Percentiles rank a stretch among this genome's conserved stretches.
phyloP scores from a whole-genome alignment of 2,113 vertebrate genomes.

The Drymodes brunneopygia region DNA sequence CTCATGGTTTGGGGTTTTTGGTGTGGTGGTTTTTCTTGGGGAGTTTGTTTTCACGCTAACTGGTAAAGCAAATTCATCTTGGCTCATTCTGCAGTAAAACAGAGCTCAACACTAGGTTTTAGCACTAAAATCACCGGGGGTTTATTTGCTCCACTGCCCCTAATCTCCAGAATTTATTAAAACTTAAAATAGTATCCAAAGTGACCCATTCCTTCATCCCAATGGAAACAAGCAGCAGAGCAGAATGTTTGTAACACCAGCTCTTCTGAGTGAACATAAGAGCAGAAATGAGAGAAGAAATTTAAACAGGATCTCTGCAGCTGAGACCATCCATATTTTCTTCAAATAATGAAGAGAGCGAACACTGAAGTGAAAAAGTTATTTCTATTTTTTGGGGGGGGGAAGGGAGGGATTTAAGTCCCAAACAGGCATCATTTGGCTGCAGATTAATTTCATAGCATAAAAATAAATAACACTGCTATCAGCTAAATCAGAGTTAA shows the following conservation, averaged over 20 bases:
- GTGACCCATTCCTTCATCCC: neutral
- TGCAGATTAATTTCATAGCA: neutral
- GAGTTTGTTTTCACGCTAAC: neutral
- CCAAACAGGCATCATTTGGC: neutral
- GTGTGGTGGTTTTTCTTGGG: too few species aligned
- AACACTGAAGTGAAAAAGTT: neutral
- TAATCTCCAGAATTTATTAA: neutral
- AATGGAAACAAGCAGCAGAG: neutral
- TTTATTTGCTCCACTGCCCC: neutral
- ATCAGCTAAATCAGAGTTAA: neutral
- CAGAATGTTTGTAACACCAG: neutral
- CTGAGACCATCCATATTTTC: neutral
- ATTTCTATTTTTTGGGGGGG: too few species aligned
- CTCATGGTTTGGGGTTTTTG: neutral
- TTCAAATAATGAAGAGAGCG: neutral
- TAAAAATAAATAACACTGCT: neutral
- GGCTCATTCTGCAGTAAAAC: neutral
- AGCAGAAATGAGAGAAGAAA: neutral
- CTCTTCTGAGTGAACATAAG: neutral
- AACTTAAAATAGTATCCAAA: neutral
- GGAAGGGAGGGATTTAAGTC: neutral
- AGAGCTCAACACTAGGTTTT: neutral
- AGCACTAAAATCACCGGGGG: neutral
- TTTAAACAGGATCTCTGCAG: neutral
- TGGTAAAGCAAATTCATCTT: neutral